phyloP scores from a whole-genome alignment of 2,888 invertebrate species.

The Drosophila barbarae region DNA sequence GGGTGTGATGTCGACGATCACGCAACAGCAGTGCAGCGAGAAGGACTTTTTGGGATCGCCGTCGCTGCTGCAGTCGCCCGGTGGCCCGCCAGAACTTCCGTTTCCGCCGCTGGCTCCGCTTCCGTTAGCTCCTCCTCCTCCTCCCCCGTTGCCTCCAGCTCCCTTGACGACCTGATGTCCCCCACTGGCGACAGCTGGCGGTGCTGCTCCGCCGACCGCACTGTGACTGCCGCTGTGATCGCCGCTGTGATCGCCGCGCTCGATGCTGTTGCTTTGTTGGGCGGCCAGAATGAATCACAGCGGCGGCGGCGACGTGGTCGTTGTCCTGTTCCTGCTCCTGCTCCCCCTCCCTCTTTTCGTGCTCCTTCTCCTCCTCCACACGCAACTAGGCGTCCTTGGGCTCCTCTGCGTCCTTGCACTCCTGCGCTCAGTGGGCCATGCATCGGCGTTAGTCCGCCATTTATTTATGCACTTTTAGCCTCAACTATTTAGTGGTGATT shows the following conservation, averaged over 20 bases:
- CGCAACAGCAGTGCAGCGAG: conserved; percentile 81
- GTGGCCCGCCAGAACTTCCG: conserved; percentile 31
- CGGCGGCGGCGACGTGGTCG: conserved; percentile 44
- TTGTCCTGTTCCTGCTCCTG: conserved; percentile 14
- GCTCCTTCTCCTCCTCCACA: neutral
- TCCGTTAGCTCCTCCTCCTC: conserved; percentile 13
- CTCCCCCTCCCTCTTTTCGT: neutral
- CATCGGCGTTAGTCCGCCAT: conserved; percentile 48
- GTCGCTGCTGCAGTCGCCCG: conserved; percentile 48
- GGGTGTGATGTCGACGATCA: conserved; percentile 81
- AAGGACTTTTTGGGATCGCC: conserved; percentile 80
- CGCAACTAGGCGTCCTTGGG: conserved; percentile 11
- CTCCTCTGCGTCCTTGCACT: conserved; percentile 20
- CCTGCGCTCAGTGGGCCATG: conserved; percentile 42
- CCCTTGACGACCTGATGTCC: conserved; percentile 47
- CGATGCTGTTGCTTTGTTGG: conserved; percentile 78
- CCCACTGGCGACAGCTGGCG: conserved; percentile 39
- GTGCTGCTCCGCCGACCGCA: conserved; percentile 56
- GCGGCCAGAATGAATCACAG: conserved; percentile 80
- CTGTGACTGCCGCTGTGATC: conserved; percentile 77
- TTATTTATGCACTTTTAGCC: conserved; percentile 38
- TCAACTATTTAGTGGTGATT: conserved; percentile 47
- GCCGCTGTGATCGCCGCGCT: conserved; percentile 76
- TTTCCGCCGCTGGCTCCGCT: conserved; percentile 46
- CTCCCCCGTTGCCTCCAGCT: conserved; percentile 21